A percentile compares a stretch with the other conserved stretches of the same genome.
Evolutionary conservation across 2,888 invertebrate species (phyloP).

Genomic region (Merodon equestris): DNA sequence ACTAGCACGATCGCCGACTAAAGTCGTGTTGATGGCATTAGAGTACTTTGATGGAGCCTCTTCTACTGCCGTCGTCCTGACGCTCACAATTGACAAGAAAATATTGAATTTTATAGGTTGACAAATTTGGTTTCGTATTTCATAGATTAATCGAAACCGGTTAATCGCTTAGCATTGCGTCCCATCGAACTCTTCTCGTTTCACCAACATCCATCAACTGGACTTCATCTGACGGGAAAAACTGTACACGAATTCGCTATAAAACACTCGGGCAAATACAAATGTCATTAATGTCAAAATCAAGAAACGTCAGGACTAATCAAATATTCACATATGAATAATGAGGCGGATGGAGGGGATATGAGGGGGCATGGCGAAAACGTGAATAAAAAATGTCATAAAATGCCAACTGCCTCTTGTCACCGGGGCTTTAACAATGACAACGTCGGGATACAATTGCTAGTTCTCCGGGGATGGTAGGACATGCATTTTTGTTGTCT

Average conservation of each 20-base stretch:
- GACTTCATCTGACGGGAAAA: no score
- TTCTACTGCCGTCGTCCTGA: no score
- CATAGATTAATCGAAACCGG: no score
- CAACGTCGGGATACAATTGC: constrained; percentile 2
- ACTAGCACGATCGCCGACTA: no score
- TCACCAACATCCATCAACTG: no score
- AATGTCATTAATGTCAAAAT: constrained; percentile 27
- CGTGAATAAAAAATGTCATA: constrained; percentile 37
- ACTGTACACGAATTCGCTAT: not conserved
- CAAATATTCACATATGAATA: constrained; percentile 16
- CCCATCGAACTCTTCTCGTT: no score
- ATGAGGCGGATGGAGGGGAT: not conserved
- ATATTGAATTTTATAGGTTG: no score
- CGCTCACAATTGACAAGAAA: no score
- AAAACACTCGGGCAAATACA: not conserved
- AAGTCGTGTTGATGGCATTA: no score
- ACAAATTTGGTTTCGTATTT: no score
- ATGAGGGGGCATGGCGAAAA: constrained; percentile 1
- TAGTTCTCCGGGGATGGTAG: not conserved
- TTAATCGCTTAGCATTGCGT: no score
- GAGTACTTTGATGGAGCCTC: no score
- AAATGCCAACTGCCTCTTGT: constrained; percentile 24
- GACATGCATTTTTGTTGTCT: not conserved
- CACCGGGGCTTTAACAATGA: not conserved
- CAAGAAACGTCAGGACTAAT: constrained; percentile 6